These are phyloP conservation scores for Atethmia centrago DNA, from an alignment of 2,888 invertebrate species.

Conservation along the genomic window DNA sequence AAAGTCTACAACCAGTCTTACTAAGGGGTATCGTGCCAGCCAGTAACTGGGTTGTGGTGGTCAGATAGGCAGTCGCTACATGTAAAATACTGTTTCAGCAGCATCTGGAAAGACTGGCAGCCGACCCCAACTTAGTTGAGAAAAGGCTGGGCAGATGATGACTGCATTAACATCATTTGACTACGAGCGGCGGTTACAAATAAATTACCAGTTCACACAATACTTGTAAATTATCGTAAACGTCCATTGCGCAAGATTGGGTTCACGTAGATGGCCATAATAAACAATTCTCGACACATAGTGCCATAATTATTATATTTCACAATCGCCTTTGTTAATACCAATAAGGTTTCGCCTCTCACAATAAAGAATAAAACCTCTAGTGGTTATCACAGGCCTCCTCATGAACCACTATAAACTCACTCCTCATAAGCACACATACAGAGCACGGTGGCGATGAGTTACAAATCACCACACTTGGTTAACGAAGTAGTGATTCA, in stretches of 20 bases:
- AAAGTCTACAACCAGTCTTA: too few species aligned
- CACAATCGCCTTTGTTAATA: conserved; percentile 31
- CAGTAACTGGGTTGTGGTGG: too few species aligned
- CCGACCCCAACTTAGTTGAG: too few species aligned
- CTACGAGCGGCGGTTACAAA: neutral
- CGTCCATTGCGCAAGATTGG: conserved; percentile 43
- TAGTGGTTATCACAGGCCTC: neutral
- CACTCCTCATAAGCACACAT: too few species aligned
- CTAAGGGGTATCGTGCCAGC: too few species aligned
- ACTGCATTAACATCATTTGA: neutral
- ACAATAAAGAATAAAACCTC: neutral
- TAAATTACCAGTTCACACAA: conserved; percentile 27
- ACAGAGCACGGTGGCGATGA: too few species aligned
- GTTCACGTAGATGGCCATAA: conserved; percentile 13
- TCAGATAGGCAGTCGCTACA: too few species aligned
- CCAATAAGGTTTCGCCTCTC: conserved; percentile 12
- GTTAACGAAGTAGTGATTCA: too few species aligned
- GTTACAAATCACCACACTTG: neutral
- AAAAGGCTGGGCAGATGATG: too few species aligned
- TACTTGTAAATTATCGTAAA: conserved; percentile 38
- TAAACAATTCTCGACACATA: conserved; percentile 1
- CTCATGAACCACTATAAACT: neutral
- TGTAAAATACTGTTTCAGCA: too few species aligned
- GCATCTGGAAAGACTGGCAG: too few species aligned
- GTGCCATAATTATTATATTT: conserved; percentile 34